A percentile compares a stretch with the other conserved stretches of the same genome.
Conservation (phyloP, 2,888 invertebrate genomes). For the Drepanosiphum platanoidis region DNA sequence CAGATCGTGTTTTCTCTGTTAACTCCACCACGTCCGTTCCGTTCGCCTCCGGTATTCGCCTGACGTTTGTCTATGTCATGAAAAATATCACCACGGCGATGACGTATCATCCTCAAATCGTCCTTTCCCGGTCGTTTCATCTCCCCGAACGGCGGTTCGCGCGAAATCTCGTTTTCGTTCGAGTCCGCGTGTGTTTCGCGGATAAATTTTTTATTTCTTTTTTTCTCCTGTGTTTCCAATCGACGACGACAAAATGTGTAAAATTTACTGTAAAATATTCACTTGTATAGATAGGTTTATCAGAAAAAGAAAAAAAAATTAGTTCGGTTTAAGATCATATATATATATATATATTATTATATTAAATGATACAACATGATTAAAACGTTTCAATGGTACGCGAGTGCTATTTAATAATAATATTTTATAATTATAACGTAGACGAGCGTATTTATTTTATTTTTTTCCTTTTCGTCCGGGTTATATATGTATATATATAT, state of each 20-base stretch:
- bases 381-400: conserved; percentile 2
- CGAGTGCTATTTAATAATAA: no score
- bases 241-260: conserved; percentile 4
- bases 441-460: not conserved
- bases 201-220: not conserved
- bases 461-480: not conserved
- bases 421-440: not conserved
- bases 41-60: no score
- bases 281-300: conserved; percentile 50
- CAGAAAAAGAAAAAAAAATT: not conserved
- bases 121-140: not conserved
- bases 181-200: not conserved
- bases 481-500: no score
- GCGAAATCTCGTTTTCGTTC: not conserved
- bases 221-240: not conserved
- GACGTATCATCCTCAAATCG: not conserved
- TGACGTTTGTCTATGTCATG: no score
- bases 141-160: no score
- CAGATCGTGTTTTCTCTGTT: no score
- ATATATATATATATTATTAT: not conserved
- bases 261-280: conserved; percentile 52
- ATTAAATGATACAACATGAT: no score
- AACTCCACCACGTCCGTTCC: no score
- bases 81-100: not conserved
- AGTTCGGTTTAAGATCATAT: conserved; percentile 3